Base-by-base conservation (phyloP, 2,797 vertebrate species). In the Poecilia picta region DNA sequence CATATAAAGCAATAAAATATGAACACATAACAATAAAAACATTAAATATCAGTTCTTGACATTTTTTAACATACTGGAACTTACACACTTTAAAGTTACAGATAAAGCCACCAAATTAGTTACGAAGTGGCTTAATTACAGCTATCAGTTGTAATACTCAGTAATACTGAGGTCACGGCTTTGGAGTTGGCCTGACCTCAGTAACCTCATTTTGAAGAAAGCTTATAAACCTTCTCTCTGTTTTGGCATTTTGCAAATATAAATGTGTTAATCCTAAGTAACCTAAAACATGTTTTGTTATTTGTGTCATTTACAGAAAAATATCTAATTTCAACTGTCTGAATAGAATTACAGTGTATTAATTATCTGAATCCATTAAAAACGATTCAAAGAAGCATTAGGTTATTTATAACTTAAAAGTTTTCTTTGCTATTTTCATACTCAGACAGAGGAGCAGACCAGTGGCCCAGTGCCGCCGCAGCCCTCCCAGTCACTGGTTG, bases 401-500 rank as follows among this genome's bases (percentile, higher is more conserved):
- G 3, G 25, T 68, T 28, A 85, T 51, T 77, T 8, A 75, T 39
- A 25, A 73, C 3, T 66, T 28, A 41, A 49, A 81, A 53, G 64
- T 74, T 77, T 82, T 72, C 76, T 20, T 70, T 79, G 10, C 57
- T 43, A 45, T 83, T 83, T 87, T 36, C 88, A 89, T 89, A 41
- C 85, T 75, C 89, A 93, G 88, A 64, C 76, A 16, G 93, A 92
- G 3, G 89, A 89, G 8, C 93, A 85, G 78, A 74, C 81, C 47
- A 66, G 78, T 1, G 87, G 75, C n/a, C 59, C 86, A 33, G 13
- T 88, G 49, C 93, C 89, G 78, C 74, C 89, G 47, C 91, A 79
- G 82, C 81, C 93, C 0, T 49, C 93, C 28, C 95, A 93, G 76
- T 89, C 85, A n/a, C 78, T 94, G 20, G 90, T 94, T 1, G 87